phyloP scores from a whole-genome alignment of 2,888 invertebrate genomes.

The Hirtodrosophila histrioides region DNA sequence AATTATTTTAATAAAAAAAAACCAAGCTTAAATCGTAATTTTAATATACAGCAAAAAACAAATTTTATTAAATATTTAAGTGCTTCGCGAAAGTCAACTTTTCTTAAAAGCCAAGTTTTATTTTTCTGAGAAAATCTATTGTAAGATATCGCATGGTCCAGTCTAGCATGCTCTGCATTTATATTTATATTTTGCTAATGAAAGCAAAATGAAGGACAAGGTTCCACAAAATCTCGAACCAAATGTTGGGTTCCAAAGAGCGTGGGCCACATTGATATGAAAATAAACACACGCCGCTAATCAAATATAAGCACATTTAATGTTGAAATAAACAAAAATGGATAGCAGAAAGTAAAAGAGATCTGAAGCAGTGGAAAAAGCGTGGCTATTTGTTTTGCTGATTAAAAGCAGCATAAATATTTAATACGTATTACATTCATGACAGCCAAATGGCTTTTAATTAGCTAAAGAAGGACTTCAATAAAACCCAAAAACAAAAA shows the following conservation, averaged over 20 bases:
- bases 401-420: slow-evolving; percentile 71
- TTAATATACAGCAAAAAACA: too few species aligned
- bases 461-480: slow-evolving; percentile 44
- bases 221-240: slow-evolving; percentile 7
- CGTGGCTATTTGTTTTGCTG: slow-evolving; percentile 23
- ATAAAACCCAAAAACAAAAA: slow-evolving; percentile 21
- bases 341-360: neutral
- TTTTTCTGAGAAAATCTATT: too few species aligned
- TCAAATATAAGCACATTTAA: slow-evolving; percentile 71
- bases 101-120: neutral
- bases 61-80: too few species aligned
- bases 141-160: too few species aligned
- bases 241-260: slow-evolving; percentile 12
- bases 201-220: slow-evolving; percentile 24
- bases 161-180: neutral
- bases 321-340: slow-evolving; percentile 64
- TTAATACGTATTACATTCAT: slow-evolving; percentile 40
- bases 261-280: slow-evolving; percentile 44
- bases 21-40: too few species aligned
- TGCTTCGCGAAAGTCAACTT: too few species aligned
- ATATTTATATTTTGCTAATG: slow-evolving; percentile 12
- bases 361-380: neutral
- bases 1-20: too few species aligned
- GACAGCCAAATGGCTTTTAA: slow-evolving; percentile 60
- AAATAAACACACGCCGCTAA: slow-evolving; percentile 63